These are phyloP conservation scores for Drosophila sproati DNA, from an alignment of 1,140 invertebrate genomes.

Conservation along the genomic window DNA sequence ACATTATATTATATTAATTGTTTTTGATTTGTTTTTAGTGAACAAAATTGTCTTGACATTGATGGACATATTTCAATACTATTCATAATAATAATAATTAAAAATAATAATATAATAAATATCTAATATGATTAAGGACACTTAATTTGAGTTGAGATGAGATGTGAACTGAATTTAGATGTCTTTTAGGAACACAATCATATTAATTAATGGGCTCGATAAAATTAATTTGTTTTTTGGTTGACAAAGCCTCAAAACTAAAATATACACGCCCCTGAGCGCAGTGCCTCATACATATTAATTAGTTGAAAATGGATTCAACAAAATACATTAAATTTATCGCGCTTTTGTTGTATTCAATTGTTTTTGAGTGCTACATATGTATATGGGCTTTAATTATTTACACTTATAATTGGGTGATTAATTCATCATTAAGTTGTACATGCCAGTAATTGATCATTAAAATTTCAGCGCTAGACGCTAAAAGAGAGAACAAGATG, in stretches of 20 bases:
- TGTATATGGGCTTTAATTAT: conserved; percentile 56
- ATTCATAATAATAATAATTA: no score
- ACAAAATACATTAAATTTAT: conserved; percentile 16
- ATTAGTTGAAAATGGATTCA: conserved; percentile 55
- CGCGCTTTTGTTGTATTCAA: conserved; percentile 28
- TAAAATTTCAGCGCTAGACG: conserved; percentile 59
- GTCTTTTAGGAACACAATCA: no score
- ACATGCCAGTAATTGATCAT: conserved; percentile 71
- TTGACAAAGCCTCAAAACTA: conserved; percentile 21
- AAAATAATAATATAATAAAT: no score
- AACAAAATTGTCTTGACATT: no score
- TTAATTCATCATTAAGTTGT: conserved; percentile 65
- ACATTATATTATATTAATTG: no score
- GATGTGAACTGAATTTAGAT: no score
- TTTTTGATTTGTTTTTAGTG: no score
- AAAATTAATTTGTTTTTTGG: conserved; percentile 8
- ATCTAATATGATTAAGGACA: no score
- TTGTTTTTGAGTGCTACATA: conserved; percentile 31
- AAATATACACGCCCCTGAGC: conserved; percentile 31
- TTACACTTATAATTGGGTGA: conserved; percentile 71
- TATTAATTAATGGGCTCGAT: background rate
- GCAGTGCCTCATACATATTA: conserved; percentile 62
- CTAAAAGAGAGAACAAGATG: background rate
- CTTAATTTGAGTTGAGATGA: no score
- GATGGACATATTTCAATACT: no score